Evolutionary conservation across 2,113 vertebrate species (phyloP).

Genomic region (Scomber colias): DNA sequence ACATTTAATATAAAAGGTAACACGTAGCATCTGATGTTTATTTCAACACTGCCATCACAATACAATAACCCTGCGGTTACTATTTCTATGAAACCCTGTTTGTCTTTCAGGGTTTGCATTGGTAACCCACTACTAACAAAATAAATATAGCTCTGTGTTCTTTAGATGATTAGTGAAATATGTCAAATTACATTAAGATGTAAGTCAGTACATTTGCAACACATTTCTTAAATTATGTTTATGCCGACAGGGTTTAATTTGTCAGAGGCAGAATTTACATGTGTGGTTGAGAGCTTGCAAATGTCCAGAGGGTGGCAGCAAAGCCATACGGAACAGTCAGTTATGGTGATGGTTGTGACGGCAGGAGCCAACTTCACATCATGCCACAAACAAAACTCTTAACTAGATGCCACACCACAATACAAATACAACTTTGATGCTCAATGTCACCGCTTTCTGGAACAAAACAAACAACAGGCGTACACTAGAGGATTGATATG

Average conservation of each 20-base stretch:
- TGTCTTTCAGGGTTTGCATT: background rate
- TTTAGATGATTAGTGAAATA: background rate
- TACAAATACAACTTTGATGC: constrained; percentile 16
- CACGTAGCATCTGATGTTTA: too few relatives aligned
- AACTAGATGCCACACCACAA: background rate
- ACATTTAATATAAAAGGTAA: too few relatives aligned
- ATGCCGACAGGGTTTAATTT: background rate
- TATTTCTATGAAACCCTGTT: too few relatives aligned
- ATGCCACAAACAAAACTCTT: constrained; percentile 32
- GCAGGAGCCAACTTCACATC: background rate
- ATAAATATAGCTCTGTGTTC: background rate
- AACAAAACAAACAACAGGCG: constrained; percentile 47
- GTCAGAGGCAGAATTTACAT: background rate
- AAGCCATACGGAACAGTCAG: background rate
- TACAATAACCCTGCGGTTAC: too few relatives aligned
- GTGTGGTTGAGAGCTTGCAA: accelerated
- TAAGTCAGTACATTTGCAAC: too few relatives aligned
- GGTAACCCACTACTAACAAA: background rate
- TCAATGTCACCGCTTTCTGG: constrained; percentile 18
- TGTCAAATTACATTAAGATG: too few relatives aligned
- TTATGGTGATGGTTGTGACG: accelerated
- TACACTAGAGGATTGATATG: constrained; percentile 23
- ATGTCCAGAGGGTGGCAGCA: constrained; percentile 73
- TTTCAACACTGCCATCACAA: too few relatives aligned
- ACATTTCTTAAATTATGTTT: background rate